These are phyloP conservation scores for Chaetorhynchus papuensis DNA, from an alignment of 2,113 vertebrate genomes.

Conservation along the genomic window DNA sequence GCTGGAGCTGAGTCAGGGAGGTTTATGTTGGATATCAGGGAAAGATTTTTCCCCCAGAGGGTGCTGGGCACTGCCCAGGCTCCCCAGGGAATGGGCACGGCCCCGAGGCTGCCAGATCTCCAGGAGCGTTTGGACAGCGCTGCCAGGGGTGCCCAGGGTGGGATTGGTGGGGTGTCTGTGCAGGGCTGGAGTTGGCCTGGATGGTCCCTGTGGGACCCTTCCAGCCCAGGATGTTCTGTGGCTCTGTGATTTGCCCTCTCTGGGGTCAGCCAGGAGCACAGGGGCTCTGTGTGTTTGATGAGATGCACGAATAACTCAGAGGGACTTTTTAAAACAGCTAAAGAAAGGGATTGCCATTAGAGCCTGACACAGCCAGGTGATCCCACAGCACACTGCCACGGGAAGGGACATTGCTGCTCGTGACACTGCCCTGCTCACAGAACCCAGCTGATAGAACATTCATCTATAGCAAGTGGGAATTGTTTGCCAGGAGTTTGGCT, in stretches of 20 bases:
- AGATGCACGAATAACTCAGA: not conserved
- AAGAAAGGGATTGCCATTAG: not conserved
- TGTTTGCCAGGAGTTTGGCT: not conserved
- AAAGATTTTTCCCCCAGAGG: no score
- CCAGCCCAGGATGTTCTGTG: not conserved
- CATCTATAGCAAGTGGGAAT: not conserved
- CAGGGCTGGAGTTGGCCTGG: rapidly evolving
- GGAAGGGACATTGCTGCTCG: not conserved
- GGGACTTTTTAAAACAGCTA: not conserved
- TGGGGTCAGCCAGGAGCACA: not conserved
- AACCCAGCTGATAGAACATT: not conserved
- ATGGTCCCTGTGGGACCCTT: rapidly evolving
- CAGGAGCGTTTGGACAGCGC: rapidly evolving
- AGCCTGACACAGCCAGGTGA: not conserved
- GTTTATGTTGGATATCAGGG: not conserved
- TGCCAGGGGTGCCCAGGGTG: not conserved
- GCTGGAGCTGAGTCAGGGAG: not conserved
- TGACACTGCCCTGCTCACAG: not conserved
- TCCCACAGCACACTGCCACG: not conserved
- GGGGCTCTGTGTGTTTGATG: not conserved
- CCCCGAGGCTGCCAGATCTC: not conserved
- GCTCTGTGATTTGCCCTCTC: not conserved
- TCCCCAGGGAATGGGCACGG: not conserved
- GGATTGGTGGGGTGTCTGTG: not conserved
- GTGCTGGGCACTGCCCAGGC: not conserved